Evolutionary conservation across 2,888 invertebrate species (phyloP).

Genomic region (Drosophila koepferae): DNA sequence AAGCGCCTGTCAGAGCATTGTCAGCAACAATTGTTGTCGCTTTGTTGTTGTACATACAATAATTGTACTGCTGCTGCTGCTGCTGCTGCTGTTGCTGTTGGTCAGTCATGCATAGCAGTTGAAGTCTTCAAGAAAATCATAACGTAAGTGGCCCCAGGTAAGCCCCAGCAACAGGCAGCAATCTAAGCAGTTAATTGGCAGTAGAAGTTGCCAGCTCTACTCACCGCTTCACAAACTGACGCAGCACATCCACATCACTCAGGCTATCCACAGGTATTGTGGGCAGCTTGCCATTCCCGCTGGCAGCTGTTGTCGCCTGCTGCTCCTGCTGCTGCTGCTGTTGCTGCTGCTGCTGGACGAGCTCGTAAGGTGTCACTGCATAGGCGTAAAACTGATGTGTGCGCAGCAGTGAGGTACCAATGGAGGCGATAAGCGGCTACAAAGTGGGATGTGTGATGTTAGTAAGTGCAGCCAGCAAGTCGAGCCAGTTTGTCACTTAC

Average conservation of each 20-base stretch:
- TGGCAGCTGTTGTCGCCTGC: conserved; percentile 19
- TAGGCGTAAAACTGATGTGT: conserved; percentile 84
- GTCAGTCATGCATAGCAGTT: conserved; percentile 14
- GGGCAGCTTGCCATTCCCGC: conserved; percentile 81
- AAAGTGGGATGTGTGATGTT: background rate
- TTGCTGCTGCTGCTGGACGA: conserved; percentile 66
- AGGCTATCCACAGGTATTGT: conserved; percentile 85
- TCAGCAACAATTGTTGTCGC: conserved; percentile 58
- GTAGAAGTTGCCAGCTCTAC: conserved; percentile 25
- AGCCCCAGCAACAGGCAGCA: conserved; percentile 6
- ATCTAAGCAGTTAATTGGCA: conserved; percentile 32
- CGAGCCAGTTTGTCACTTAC: conserved; percentile 58
- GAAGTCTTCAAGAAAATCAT: conserved; percentile 48
- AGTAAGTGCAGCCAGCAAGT: conserved; percentile 1
- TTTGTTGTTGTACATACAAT: conserved; percentile 45
- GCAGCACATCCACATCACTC: conserved; percentile 89
- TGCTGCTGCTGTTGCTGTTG: conserved; percentile 20
- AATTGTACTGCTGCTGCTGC: conserved; percentile 31
- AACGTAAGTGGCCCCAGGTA: conserved; percentile 34
- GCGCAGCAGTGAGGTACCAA: conserved; percentile 84
- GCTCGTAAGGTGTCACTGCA: conserved; percentile 84
- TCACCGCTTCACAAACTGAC: conserved; percentile 92
- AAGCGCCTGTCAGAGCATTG: conserved; percentile 71
- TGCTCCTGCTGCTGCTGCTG: conserved; percentile 44
- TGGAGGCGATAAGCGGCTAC: conserved; percentile 81